A percentile compares a stretch with the other conserved stretches of the same genome.
Evolutionary conservation across 2,888 invertebrate genomes (phyloP).

Genomic region (Oscheius sp.): DNA sequence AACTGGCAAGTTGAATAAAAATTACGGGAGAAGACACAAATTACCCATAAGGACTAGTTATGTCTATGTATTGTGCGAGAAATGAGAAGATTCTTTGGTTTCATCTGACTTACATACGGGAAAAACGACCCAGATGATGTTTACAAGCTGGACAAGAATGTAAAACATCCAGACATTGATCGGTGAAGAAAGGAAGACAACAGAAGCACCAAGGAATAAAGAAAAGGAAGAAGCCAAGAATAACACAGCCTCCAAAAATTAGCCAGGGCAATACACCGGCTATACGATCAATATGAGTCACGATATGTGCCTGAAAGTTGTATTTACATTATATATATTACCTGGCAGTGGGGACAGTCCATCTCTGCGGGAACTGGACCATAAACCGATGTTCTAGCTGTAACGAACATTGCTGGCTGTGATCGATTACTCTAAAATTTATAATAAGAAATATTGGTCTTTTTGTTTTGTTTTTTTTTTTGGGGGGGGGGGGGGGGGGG

Average conservation of each 20-base stretch:
- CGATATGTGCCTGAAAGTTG: constrained; percentile 59
- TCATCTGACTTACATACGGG: not conserved
- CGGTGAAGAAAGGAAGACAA: constrained; percentile 65
- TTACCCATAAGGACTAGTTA: constrained; percentile 18
- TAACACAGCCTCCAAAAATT: constrained; percentile 44
- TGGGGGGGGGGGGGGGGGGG: no score
- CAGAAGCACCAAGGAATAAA: constrained; percentile 63
- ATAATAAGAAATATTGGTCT: no score
- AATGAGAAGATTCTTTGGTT: not conserved
- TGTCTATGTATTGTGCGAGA: not conserved
- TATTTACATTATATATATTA: constrained; percentile 28
- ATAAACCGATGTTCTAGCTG: constrained; percentile 39
- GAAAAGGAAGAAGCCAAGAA: constrained; percentile 66
- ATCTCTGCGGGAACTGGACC: constrained; percentile 64
- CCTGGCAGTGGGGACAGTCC: constrained; percentile 67
- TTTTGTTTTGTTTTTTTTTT: no score
- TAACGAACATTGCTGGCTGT: constrained; percentile 32
- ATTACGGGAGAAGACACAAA: not conserved
- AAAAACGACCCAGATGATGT: constrained; percentile 61
- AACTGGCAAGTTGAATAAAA: not conserved
- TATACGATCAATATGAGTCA: constrained; percentile 59
- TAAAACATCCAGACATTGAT: constrained; percentile 64
- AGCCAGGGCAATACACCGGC: constrained; percentile 63
- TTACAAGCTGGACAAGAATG: constrained; percentile 68
- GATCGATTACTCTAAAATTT: no score